Evolutionary conservation across 2,888 invertebrate species (phyloP), one percentile per base, ranked within the genome.

Genomic region (Chrysodeixis includens): DNA sequence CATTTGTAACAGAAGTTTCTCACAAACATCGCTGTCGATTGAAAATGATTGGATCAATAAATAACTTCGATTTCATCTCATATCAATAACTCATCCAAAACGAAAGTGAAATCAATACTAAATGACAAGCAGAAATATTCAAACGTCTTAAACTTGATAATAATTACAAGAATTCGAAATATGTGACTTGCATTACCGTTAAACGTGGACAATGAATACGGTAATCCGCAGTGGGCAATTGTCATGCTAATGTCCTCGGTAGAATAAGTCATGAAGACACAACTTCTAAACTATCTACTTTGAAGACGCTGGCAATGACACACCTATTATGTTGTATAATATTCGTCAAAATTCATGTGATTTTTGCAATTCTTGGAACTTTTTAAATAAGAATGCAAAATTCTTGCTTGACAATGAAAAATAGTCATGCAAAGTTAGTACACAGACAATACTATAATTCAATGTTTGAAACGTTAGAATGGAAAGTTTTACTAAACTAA

Each of bases 221-320:
- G 84, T 78, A 79, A 79, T 73, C 77, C 69, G 66, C 66, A 52
- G 56, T 75, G 78, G 78, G 80, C 76, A 83, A 83, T 75, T 82
- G 81, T 83, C 81, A 84, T 86, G 81, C 74, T 82, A 81, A 86
- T 81, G 62, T 59, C 73, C 71, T 71, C 74, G 76, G 74, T 74
- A 62, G 70, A 72, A 73, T 71, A 74, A 72, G 78, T 76, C 26
- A 26, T 26, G 26, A 26, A 26, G 26, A 26, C 26, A 26, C 26
- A 26, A 26, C 26, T 26, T 26, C 6, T 26, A 26, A 26, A 26
- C 26, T 26, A 6, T 26, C 26, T 2, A 4, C 68, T 58, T 62
- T 56, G 20, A 57, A 30, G 64, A 53, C 60, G 52, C 64, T 68
- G 54, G 18, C 20, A 49, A 44, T 66, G 56, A 61, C 71, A 62